A percentile compares a stretch with the other conserved stretches of the same genome.
Evolutionary conservation across 2,113 vertebrate species (phyloP).

Genomic region (Corythornis madagascariensis): DNA sequence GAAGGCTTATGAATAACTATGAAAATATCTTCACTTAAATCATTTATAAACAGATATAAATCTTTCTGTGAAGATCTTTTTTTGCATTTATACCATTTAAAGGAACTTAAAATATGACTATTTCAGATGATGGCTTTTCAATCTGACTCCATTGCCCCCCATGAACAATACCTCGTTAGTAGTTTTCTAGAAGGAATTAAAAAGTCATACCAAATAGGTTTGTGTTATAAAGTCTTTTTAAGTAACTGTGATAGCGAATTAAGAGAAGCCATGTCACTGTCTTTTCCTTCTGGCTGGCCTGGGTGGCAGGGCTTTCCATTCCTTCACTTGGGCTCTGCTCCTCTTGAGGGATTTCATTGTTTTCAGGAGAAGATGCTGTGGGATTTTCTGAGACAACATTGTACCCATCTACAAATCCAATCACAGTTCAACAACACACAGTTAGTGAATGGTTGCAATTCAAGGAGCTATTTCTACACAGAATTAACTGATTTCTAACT

Average conservation of each 20-base stretch:
- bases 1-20: not conserved
- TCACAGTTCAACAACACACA: not conserved
- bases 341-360: not conserved
- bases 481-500: not conserved
- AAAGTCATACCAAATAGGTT: conserved; percentile 72
- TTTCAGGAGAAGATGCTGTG: not conserved
- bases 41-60: not conserved
- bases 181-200: not conserved
- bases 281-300: not conserved
- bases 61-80: not conserved
- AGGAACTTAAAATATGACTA: not conserved
- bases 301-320: not conserved
- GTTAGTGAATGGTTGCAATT: not conserved
- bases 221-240: conserved; percentile 77
- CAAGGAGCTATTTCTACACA: not conserved
- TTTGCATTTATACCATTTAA: not conserved
- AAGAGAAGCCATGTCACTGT: conserved; percentile 80
- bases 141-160: not conserved
- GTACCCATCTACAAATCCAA: conserved; percentile 66
- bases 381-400: conserved; percentile 21
- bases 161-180: not conserved
- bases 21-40: not conserved
- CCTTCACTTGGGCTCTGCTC: not conserved
- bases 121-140: not conserved
- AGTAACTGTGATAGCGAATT: conserved; percentile 77